Evolutionary conservation across 2,888 invertebrate species (phyloP), one percentile per base, ranked within the genome.

Genomic region (Sphecodes monilicornis): DNA sequence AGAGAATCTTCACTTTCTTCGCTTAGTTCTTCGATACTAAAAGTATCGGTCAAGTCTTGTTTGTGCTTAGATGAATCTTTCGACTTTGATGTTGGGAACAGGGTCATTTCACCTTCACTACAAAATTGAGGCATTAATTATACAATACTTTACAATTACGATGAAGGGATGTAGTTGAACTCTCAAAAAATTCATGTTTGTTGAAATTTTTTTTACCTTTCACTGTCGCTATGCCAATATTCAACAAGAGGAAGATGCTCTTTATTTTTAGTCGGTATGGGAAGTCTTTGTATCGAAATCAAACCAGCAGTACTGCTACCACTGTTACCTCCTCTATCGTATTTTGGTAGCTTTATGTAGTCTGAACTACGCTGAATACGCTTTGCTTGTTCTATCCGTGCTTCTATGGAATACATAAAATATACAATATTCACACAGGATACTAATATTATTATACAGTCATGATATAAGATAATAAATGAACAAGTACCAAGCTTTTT

Each of bases 11-110:
- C 94, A 78, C 94, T 93, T 41, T 90, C 93, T 88, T 91, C 93
- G 77, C 94, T 94, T 78, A 96, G 93, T 91, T 96, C 96, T 91
- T 96, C 96, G 87, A 96, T 96, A 78, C 96, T 96, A 87, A 96
- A 95, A 85, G 96, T 96, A 89, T 96, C 96, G 11, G 96, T 96
- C 73, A 96, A 95, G 90, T 96, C 96, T 90, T 95, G 95, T 79
- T 96, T 95, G 73, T 94, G 93, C 85, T 93, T 94, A 8, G 89
- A 78, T 6, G 85, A 80, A 74, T 93, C 92, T 77, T 93, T 94
- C 3, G 91, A 90, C 80, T 94, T 93, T 39, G 95, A 94, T 71
- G 95, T 90, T 66, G 95, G 95, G 90, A 95, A 95, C 82, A 95
- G 92, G 32, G 95, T 94, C 87, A 94, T 93, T 87, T 95, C 95